A percentile compares a stretch with the other conserved stretches of the same genome.
These are phyloP conservation scores for Malacosoma neustria DNA, from an alignment of 2,888 invertebrate species.

Conservation along the genomic window DNA sequence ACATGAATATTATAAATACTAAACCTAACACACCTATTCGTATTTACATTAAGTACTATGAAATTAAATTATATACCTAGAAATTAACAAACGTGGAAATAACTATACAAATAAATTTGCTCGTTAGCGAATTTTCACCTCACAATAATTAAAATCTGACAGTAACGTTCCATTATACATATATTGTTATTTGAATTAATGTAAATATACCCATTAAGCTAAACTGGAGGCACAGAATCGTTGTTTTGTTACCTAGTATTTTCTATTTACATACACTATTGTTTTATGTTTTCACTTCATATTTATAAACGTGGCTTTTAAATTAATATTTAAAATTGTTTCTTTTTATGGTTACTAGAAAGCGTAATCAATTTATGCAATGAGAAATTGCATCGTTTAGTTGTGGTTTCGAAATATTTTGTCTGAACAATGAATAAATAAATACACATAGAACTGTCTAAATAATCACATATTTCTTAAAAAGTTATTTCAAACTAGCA, in stretches of 20 bases:
- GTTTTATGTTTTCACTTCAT: neutral
- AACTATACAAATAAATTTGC: neutral
- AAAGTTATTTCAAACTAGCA: slow-evolving; percentile 16
- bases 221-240: neutral
- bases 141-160: neutral
- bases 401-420: neutral
- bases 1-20: too few species aligned
- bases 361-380: neutral
- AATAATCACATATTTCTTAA: neutral
- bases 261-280: neutral
- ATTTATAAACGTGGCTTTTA: neutral
- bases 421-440: neutral
- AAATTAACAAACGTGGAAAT: neutral
- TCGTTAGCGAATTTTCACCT: neutral
- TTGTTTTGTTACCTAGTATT: neutral
- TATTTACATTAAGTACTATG: too few species aligned
- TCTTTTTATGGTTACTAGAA: neutral
- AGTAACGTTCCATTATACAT: neutral
- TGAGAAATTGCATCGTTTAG: neutral
- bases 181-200: neutral
- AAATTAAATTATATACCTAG: too few species aligned
- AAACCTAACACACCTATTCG: too few species aligned
- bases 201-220: neutral
- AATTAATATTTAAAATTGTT: neutral
- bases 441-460: neutral